These are phyloP conservation scores for Cryptosula pallasiana DNA, from an alignment of 2,888 invertebrate genomes.

Conservation along the genomic window DNA sequence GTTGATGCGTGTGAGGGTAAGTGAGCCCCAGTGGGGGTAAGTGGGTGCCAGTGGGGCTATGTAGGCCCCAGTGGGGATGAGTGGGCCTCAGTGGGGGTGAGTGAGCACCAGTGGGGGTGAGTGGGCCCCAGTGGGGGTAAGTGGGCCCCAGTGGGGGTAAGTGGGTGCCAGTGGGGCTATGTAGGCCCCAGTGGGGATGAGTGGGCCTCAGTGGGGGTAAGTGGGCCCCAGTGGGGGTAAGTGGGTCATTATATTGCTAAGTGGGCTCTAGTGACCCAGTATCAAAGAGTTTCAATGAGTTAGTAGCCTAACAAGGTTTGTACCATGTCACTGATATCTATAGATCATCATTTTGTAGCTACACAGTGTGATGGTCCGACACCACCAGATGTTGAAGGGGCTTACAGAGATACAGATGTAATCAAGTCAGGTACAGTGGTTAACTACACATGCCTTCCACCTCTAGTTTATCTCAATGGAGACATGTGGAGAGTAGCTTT, in stretches of 20 bases:
- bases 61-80: too few species aligned
- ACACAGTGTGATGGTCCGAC: conserved; percentile 14
- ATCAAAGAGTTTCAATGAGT: too few species aligned
- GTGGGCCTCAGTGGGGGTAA: too few species aligned
- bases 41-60: too few species aligned
- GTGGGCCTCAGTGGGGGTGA: too few species aligned
- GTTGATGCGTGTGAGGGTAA: background rate
- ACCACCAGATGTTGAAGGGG: conserved; percentile 19
- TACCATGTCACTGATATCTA: background rate
- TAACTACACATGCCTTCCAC: conserved; percentile 2
- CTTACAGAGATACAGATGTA: conserved; percentile 14
- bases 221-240: background rate
- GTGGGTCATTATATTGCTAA: background rate
- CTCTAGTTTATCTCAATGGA: background rate
- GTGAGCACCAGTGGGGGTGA: background rate
- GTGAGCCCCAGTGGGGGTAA: background rate
- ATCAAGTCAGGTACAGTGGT: conserved; percentile 5
- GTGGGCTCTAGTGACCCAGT: background rate
- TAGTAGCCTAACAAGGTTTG: background rate
- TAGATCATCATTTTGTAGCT: background rate
- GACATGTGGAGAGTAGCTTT: background rate
- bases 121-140: background rate
- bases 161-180: too few species aligned
- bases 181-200: too few species aligned
- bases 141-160: background rate